Base-by-base conservation (phyloP, 2,797 vertebrate genomes). In the Steatocranus sp. region DNA sequence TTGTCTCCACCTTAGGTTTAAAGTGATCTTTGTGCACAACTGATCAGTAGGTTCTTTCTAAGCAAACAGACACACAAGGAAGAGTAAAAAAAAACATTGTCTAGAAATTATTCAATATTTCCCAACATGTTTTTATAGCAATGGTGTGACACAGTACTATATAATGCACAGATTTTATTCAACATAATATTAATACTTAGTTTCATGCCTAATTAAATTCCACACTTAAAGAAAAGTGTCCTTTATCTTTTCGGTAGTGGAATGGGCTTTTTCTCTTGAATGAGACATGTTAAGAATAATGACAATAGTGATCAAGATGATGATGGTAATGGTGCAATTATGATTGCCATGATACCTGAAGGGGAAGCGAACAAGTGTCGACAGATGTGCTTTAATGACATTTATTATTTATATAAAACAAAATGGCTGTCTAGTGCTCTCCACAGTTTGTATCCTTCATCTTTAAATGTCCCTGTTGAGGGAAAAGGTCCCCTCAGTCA, bases 361-460 rank as follows among this genome's bases (percentile, higher is more conserved):
- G 91, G 80, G 81, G 23, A 63, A 80, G 58, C 30, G 15, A 56
- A 18, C 7, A 43, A 79, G 83, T 83, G 84, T 74, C 49, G 79
- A 88, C 91, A 93, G 91, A 92, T 93, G 92, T 85, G 84, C 83
- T 91, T 88, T 91, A 91, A 91, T 87, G 63, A 41, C 78, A 46
- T 84, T 90, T 90, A 92, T 88, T 92, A 92, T 92, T 88, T 91
- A 80, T 34, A 85, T 48, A 46, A 83, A 76, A 75, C 54, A 49
- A 81, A 90, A 86, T 17, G 61, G 27, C 78, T 76, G 75, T 70
- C 66, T 48, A 11, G 30, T 27, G 34, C 78, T 87, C 56, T 81
- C 68, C 81, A 68, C 61, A 84, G 81, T 66, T 61, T 41, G 43
- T 36, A 11, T 17, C 18, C 23, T 25, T 53, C 3, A 23, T 48